phyloP scores from a whole-genome alignment of 1,140 invertebrate genomes.

The Xylocopa sonorina region DNA sequence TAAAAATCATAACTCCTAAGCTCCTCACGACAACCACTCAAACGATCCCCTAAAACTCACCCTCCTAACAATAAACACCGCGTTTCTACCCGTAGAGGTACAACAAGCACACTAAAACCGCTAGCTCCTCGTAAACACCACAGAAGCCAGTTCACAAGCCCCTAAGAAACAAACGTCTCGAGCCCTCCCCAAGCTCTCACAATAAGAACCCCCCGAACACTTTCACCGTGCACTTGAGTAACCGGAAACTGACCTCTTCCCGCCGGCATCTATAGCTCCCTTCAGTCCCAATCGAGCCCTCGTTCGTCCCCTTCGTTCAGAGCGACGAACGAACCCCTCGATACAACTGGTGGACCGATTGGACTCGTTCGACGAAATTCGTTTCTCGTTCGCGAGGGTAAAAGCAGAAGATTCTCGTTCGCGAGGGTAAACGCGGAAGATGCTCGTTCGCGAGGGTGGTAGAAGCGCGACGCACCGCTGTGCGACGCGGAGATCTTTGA shows the following conservation, averaged over 20 bases:
- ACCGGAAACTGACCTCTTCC: constrained; percentile 12
- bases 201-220: not conserved
- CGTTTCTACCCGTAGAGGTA: not conserved
- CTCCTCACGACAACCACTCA: not conserved
- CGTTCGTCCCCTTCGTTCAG: not conserved
- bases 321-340: not conserved
- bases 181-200: too few relatives aligned
- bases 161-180: too few relatives aligned
- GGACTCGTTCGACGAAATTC: not conserved
- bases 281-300: not conserved
- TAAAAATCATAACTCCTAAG: not conserved
- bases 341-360: too few relatives aligned
- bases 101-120: not conserved
- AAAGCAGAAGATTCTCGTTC: too few relatives aligned
- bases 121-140: not conserved
- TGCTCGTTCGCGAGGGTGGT: too few relatives aligned
- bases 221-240: not conserved
- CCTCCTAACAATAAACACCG: not conserved
- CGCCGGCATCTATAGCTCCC: not conserved
- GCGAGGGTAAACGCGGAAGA: too few relatives aligned
- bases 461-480: too few relatives aligned
- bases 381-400: too few relatives aligned
- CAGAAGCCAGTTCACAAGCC: not conserved
- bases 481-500: too few relatives aligned
- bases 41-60: not conserved